Evolutionary conservation across 2,888 invertebrate species (phyloP), one percentile per base, ranked within the genome.

Genomic region (Nycteola revayana): DNA sequence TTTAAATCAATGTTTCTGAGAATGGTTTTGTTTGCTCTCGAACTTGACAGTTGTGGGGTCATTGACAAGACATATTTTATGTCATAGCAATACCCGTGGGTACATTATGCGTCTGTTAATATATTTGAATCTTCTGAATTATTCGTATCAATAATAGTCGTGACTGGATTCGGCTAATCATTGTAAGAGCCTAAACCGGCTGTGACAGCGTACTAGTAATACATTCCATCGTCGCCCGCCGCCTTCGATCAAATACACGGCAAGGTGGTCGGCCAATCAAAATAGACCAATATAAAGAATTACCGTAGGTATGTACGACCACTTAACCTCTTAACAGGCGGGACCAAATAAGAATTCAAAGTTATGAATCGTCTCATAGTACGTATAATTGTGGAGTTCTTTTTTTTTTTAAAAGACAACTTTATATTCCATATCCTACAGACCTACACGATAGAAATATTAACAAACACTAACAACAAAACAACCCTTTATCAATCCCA

Each of bases 141-240:
- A 42, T 46, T 54, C 60, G 49, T 62, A 62, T 68, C 68, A 63
- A 64, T 67, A 61, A 53, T 51, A 60, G 49, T 44, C 71, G 70
- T 74, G 73, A 68, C 67, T 60, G 56, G 60, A 60, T 66, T 63
- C 62, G 60, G 65, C 65, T 71, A 70, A 74, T 72, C 73, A 70
- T 72, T 59, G 59, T 58, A 54, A 54, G 37, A 36, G 62, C 51
- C 61, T 59, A 57, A 68, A 66, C 66, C 66, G 62, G 63, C 66
- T 66, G 56, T 61, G 70, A 68, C 65, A 66, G 58, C 48, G 53
- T 54, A 44, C 44, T 49, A 42, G 46, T 53, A 49, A 58, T 51
- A 53, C 66, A 71, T 71, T 73, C 73, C 68, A 61, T 48, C 59
- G 62, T 60, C 52, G 56, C 57, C 47, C 34, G 31, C 38, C 43